Evolutionary conservation across 1,140 invertebrate genomes (phyloP).

Genomic region (Apis cerana): DNA sequence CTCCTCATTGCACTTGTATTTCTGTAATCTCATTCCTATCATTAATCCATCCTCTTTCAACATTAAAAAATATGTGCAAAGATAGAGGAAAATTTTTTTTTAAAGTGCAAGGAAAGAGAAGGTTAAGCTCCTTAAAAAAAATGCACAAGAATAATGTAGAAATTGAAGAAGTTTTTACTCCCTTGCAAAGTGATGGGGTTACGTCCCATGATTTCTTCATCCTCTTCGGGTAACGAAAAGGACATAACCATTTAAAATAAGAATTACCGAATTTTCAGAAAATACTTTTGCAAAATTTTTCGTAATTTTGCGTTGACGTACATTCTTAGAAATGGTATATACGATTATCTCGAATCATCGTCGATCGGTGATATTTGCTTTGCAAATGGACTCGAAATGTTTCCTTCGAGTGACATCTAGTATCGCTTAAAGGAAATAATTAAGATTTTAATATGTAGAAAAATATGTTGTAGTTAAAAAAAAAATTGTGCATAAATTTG

Average conservation of each 20-base stretch:
- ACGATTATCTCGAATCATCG: constrained; percentile 16
- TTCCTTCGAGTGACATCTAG: not conserved
- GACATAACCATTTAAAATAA: constrained; percentile 18
- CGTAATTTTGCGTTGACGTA: constrained; percentile 44
- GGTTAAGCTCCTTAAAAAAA: not conserved
- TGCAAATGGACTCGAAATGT: not conserved
- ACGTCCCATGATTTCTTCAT: constrained; percentile 14
- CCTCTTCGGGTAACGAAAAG: not conserved
- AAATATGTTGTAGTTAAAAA: not conserved
- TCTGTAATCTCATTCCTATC: constrained; percentile 28
- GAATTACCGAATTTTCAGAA: constrained; percentile 2
- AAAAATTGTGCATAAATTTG: not conserved
- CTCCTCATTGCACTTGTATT: not conserved
- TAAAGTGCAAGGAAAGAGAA: not conserved
- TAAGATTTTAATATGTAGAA: not conserved
- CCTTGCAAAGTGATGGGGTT: constrained; percentile 14
- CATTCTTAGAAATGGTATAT: constrained; percentile 23
- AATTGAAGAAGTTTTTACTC: not conserved
- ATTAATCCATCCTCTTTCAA: not conserved
- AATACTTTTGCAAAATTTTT: constrained; percentile 6
- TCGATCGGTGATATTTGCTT: constrained; percentile 13
- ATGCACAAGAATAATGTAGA: not conserved
- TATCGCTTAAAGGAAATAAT: not conserved
- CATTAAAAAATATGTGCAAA: not conserved
- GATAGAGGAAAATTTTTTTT: not conserved